Evolutionary conservation across 2,113 vertebrate genomes (phyloP), one percentile per base, ranked within the genome.

Genomic region (Hiodon tergisus): DNA sequence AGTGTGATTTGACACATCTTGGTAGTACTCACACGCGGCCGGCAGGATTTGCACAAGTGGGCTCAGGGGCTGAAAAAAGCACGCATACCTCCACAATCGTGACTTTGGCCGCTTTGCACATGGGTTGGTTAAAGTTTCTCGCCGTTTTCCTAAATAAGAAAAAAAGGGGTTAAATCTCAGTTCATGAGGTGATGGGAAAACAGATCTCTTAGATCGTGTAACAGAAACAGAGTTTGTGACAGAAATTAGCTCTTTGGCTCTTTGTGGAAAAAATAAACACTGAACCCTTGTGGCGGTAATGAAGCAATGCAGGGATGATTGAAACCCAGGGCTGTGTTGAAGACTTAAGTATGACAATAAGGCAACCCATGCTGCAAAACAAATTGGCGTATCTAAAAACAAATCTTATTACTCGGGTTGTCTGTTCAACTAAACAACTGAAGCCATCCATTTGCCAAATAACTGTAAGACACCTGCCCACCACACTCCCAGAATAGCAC

Each of bases 61-160:
- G n/a, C 50, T 51, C 14, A 69, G 9, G 52, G 6, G 48, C 67
- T 11, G 52, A 11, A 4, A 76, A 0, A 54, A 14, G 66, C 2
- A 11, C 6, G 17, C 90, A 66, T 91, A 99, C 97, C 95, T 99
- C 97, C 10, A 98, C 95, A 14, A 98, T 90, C 13, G 97, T 98
- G 79, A 88, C 92, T 82, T 88, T 91, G 46, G 97, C 95, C 83
- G 97, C 97, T 89, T 99, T 99, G 85, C 97, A 99, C 97, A 99
- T 99, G 0, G 97, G 95, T 75, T 95, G 92, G 83, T 99, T 99
- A 85, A 99, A 99, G 85, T 99, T 99, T 79, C 95, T 92, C 48
- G 97, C 97, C 2, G 94, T 98, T 90, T 98, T 98, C 80, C 97
- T 99, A 61, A 58, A 0, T 9, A 8, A 6, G 50, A 4, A 67